Evolutionary conservation across 2,888 invertebrate genomes (phyloP).

Genomic region (Criorhina ranunculi): DNA sequence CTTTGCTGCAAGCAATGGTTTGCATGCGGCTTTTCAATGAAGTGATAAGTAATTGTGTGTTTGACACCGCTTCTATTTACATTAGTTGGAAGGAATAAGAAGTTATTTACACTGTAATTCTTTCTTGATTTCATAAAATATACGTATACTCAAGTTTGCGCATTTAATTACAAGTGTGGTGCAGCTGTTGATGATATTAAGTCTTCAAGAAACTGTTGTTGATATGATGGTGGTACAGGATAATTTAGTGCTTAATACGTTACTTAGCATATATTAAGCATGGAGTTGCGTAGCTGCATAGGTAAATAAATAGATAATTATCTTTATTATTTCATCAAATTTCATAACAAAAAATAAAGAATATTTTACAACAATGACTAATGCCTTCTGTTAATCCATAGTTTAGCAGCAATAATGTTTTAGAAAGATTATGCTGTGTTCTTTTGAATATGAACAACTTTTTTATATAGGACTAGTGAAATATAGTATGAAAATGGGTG

Average conservation of each 20-base stretch:
- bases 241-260: not conserved
- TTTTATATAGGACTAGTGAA: too few species aligned
- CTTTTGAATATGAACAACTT: too few species aligned
- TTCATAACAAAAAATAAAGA: too few species aligned
- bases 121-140: conserved; percentile 12
- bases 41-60: conserved; percentile 63
- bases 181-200: conserved; percentile 5
- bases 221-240: not conserved
- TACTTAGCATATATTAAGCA: not conserved
- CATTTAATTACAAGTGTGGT: conserved; percentile 31
- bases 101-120: conserved; percentile 6
- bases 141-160: not conserved
- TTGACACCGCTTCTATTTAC: conserved; percentile 38
- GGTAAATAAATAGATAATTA: too few species aligned
- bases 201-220: conserved; percentile 8
- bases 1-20: conserved; percentile 45
- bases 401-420: too few species aligned
- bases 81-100: conserved; percentile 22
- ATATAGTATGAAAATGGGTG: too few species aligned
- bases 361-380: too few species aligned
- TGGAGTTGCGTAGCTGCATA: too few species aligned
- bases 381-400: too few species aligned
- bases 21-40: conserved; percentile 57
- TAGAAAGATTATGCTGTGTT: too few species aligned
- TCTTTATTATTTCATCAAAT: too few species aligned